Percentiles rank a stretch among this genome's conserved stretches.
Conservation (phyloP, 2,113 vertebrate genomes). For the Opisthocomus hoazin region DNA sequence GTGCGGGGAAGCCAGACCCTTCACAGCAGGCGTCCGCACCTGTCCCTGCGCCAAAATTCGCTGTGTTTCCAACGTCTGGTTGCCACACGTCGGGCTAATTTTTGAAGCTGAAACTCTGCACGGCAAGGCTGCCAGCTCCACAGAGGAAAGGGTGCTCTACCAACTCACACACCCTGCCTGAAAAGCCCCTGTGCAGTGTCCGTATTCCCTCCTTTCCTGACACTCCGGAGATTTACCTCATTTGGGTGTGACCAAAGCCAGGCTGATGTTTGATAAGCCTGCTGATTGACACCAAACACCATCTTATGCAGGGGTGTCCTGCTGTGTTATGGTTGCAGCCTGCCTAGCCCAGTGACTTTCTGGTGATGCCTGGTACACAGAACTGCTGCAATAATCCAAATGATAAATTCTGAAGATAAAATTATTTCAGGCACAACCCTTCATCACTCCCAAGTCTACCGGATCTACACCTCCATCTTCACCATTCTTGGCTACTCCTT, state of each 20-base stretch:
- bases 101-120: neutral
- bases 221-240: neutral
- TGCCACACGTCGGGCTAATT: neutral
- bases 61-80: neutral
- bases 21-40: rapidly evolving
- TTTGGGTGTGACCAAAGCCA: neutral
- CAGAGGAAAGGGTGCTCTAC: neutral
- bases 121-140: neutral
- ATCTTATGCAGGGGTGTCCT: neutral
- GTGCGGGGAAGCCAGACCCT: too few species aligned
- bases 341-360: neutral
- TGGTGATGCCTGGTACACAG: neutral
- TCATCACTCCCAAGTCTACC: neutral
- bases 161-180: neutral
- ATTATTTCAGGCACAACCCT: neutral
- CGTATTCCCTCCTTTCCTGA: neutral
- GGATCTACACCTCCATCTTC: neutral
- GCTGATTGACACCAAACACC: neutral
- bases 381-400: neutral
- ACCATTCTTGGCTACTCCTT: neutral
- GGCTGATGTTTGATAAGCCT: neutral
- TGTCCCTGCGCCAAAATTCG: neutral
- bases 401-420: neutral
- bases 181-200: neutral
- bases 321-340: neutral